Evolutionary conservation across 2,113 vertebrate genomes (phyloP).

Genomic region (Isichthys henryi): DNA sequence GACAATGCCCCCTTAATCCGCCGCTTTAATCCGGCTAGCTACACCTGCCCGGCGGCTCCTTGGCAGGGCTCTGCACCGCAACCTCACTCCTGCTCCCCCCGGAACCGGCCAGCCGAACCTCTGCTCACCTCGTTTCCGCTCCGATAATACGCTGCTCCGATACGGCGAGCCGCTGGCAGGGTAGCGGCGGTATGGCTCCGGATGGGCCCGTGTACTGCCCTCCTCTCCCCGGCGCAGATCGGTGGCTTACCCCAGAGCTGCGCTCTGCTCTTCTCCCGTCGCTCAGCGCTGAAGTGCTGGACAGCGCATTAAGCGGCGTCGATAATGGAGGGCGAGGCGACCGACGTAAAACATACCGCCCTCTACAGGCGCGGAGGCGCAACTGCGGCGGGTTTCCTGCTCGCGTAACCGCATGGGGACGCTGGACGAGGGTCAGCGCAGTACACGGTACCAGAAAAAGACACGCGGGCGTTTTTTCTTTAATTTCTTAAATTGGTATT

Average conservation of each 20-base stretch:
- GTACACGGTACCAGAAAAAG: background rate
- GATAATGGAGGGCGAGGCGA: conserved; percentile 31
- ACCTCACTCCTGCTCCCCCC: conserved; percentile 2
- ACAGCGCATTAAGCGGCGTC: conserved; percentile 53
- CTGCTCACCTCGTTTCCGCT: conserved; percentile 18
- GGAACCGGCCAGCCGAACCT: background rate
- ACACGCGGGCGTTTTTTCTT: background rate
- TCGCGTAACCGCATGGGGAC: background rate
- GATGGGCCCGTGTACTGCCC: background rate
- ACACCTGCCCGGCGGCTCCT: background rate
- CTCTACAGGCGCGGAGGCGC: conserved; percentile 41
- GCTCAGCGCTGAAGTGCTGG: conserved; percentile 55
- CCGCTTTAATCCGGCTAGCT: conserved; percentile 15
- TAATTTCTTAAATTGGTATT: background rate
- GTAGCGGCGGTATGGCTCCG: background rate
- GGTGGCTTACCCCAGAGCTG: conserved; percentile 27
- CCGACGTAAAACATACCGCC: conserved; percentile 24
- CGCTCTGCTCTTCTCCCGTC: conserved; percentile 45
- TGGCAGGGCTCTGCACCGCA: background rate
- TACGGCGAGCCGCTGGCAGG: background rate
- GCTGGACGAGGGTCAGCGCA: background rate
- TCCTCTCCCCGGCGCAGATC: conserved; percentile 17
- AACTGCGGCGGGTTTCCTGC: background rate
- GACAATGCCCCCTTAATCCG: conserved; percentile 23
- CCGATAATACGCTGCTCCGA: background rate